Percentiles rank a stretch among this genome's conserved stretches.
Conservation (phyloP, 2,113 vertebrate genomes). For the Alligator mississippiensis region DNA sequence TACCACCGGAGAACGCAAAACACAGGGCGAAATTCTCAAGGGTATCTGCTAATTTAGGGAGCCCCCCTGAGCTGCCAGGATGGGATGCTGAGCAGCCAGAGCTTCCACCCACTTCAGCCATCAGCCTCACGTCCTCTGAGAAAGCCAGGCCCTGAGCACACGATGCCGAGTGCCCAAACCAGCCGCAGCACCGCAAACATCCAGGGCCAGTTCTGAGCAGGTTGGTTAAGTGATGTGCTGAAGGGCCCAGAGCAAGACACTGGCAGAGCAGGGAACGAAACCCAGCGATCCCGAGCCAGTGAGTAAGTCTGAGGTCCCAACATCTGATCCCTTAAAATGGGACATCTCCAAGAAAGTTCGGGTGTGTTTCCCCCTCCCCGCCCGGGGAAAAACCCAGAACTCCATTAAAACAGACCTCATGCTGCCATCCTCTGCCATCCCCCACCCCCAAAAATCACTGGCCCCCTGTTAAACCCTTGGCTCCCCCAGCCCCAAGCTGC, state of each 20-base stretch:
- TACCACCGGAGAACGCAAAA: not conserved
- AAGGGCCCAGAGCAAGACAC: not conserved
- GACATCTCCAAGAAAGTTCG: too few species aligned
- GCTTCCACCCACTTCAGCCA: fast-evolving
- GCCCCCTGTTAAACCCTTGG: fast-evolving
- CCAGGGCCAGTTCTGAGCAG: not conserved
- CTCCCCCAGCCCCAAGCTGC: not conserved
- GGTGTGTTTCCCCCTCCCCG: too few species aligned
- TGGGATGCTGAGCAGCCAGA: fast-evolving
- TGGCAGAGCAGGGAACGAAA: not conserved
- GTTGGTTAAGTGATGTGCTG: not conserved
- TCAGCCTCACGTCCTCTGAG: not conserved
- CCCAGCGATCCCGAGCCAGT: not conserved
- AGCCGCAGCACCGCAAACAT: too few species aligned
- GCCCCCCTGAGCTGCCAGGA: not conserved
- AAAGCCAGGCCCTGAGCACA: not conserved
- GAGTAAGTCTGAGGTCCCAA: not conserved
- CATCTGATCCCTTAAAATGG: too few species aligned
- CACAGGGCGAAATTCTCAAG: fast-evolving
- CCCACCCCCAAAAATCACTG: too few species aligned
- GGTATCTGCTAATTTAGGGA: fast-evolving
- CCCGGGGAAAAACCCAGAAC: too few species aligned
- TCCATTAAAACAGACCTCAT: too few species aligned
- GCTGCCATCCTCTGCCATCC: too few species aligned
- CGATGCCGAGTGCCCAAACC: not conserved